Evolutionary conservation across 2,797 vertebrate species (phyloP), one percentile per base, ranked within the genome.

Genomic region (Oreortyx pictus): DNA sequence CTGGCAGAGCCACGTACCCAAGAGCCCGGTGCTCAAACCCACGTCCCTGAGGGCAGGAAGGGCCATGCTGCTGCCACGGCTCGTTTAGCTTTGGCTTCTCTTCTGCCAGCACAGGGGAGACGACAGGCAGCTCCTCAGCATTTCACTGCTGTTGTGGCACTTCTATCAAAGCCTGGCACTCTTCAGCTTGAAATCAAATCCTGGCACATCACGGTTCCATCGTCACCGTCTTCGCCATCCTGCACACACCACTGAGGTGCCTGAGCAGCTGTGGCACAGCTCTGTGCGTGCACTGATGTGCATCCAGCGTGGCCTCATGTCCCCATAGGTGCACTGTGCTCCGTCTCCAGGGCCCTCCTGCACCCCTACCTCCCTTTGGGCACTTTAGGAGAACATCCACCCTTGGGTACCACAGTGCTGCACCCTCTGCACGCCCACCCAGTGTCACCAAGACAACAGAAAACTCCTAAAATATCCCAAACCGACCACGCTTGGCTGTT

Each of bases 31-130:
- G 57, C 61, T 60, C 52, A 84, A 41, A 84, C 29, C 66, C 47
- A 1, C 6, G 5, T 11, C n/a, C 56, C 44, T 14, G 27, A 47
- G 56, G 41, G 0, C 33, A 5, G 2, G 7, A 6, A 22, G 24
- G 7, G 25, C 70, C 0, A 0, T 3, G 27, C 17, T 49, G 33
- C 13, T 60, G 29, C 66, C 1, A 1, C 4, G 20, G 29, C 35
- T 79, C 29, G 4, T 39, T 39, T 2, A 7, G 39, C 7, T 72
- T 49, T 35, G 61, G 56, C 14, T 35, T 85, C 31, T 50, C 41
- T 65, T 6, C 62, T 44, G 29, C 41, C 41, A 10, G 61, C 59
- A 14, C 23, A 8, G 12, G 15, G 31, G 6, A 54, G 33, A 62
- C 33, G 29, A 10, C 67, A 72, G 67, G 67, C 18, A 73, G 67